Evolutionary conservation across 2,797 vertebrate genomes (phyloP).

Genomic region (Mormyrus proboscirostris): DNA sequence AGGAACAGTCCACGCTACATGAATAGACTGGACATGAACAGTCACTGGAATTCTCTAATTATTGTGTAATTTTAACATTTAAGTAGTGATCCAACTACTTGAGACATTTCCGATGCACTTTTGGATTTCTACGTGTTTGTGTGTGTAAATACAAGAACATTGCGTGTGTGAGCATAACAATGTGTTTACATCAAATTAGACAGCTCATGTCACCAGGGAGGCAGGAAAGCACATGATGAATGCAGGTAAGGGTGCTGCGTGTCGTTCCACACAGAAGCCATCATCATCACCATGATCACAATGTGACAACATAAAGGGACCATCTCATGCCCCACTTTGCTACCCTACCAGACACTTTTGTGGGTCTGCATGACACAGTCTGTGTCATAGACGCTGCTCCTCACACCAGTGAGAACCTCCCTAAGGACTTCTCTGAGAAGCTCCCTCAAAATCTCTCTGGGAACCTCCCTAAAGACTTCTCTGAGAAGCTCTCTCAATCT

Average conservation of each 20-base stretch:
- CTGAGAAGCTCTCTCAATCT: background rate
- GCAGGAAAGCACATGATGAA: background rate
- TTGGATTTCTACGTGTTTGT: background rate
- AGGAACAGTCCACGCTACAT: conserved; percentile 9
- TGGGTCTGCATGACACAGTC: background rate
- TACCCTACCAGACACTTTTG: background rate
- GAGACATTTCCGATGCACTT: background rate
- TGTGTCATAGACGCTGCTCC: background rate
- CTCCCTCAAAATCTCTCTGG: background rate
- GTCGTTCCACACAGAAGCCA: background rate
- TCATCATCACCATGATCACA: background rate
- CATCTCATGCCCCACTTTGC: background rate
- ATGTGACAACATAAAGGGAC: background rate
- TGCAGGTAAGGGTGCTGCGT: background rate
- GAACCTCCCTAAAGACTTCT: background rate
- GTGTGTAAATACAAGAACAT: background rate
- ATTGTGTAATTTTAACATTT: background rate
- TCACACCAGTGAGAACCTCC: background rate
- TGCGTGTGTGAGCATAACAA: background rate
- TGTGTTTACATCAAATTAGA: background rate
- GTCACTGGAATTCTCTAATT: background rate
- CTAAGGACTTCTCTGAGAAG: background rate
- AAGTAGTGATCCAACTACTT: background rate
- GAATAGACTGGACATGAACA: background rate
- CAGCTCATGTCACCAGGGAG: background rate